A percentile compares a stretch with the other conserved stretches of the same genome.
Conservation (phyloP, 1,140 invertebrate species). For the Mycetomoellerius zeteki region DNA sequence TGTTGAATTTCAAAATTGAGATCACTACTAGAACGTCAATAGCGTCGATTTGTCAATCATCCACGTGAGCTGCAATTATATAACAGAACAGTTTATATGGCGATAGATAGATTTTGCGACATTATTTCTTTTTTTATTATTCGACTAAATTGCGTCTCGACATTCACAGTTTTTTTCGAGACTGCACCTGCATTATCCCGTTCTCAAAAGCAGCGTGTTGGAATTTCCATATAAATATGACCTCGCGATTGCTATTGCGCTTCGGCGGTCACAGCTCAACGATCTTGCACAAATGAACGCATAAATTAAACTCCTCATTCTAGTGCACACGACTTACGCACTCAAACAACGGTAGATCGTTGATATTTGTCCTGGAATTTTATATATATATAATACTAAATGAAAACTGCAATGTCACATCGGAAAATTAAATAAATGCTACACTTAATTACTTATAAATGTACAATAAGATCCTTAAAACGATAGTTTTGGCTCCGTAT, state of each 20-base stretch:
- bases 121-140: conserved; percentile 20
- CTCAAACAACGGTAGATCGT: neutral
- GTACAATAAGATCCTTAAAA: too few species aligned
- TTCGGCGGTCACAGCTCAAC: conserved; percentile 60
- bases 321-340: neutral
- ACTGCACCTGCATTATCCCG: neutral
- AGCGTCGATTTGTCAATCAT: neutral
- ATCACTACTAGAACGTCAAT: neutral
- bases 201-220: conserved; percentile 60
- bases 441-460: neutral
- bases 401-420: neutral
- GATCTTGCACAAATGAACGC: conserved; percentile 60
- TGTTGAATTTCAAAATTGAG: neutral
- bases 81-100: neutral
- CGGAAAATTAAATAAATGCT: conserved; percentile 6
- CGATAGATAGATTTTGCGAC: neutral
- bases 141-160: conserved; percentile 9
- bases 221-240: conserved; percentile 75
- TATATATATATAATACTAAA: neutral
- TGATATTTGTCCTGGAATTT: conserved; percentile 31
- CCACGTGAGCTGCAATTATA: too few species aligned
- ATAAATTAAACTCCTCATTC: conserved; percentile 70
- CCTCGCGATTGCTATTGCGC: conserved; percentile 56
- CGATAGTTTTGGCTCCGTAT: too few species aligned
- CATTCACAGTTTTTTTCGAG: conserved; percentile 32